Conservation (phyloP, 2,797 vertebrate genomes). For the Mus spretus region DNA sequence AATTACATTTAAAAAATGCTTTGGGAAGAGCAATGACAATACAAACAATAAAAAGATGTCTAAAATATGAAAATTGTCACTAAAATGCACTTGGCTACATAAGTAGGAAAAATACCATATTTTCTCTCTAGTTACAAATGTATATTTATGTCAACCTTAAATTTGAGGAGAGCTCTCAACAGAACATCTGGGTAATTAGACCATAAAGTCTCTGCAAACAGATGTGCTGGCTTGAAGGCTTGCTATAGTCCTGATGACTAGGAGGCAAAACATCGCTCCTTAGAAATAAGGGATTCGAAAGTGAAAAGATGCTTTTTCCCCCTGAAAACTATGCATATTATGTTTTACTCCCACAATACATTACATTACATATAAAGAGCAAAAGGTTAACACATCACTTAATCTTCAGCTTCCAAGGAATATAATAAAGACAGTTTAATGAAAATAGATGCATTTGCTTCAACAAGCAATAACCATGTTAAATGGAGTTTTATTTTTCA, state of each 20-base stretch:
- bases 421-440: not conserved
- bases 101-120: not conserved
- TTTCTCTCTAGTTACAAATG: not conserved
- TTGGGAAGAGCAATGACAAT: not conserved
- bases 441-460: not conserved
- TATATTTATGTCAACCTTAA: not conserved
- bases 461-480: not conserved
- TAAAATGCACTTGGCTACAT: not conserved
- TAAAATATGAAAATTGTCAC: not conserved
- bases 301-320: not conserved
- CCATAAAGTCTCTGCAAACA: not conserved
- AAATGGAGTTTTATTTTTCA: not conserved
- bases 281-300: not conserved
- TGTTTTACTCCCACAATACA: not conserved
- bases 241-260: no score
- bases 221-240: not conserved
- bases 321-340: not conserved
- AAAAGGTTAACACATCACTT: not conserved
- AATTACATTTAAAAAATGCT: not conserved
- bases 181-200: not conserved
- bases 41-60: not conserved
- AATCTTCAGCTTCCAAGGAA: not conserved
- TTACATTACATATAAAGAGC: not conserved
- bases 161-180: not conserved
- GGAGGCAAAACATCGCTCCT: not conserved